phyloP scores from a whole-genome alignment of 2,113 vertebrate genomes.

The Thamnaconus septentrionalis region DNA sequence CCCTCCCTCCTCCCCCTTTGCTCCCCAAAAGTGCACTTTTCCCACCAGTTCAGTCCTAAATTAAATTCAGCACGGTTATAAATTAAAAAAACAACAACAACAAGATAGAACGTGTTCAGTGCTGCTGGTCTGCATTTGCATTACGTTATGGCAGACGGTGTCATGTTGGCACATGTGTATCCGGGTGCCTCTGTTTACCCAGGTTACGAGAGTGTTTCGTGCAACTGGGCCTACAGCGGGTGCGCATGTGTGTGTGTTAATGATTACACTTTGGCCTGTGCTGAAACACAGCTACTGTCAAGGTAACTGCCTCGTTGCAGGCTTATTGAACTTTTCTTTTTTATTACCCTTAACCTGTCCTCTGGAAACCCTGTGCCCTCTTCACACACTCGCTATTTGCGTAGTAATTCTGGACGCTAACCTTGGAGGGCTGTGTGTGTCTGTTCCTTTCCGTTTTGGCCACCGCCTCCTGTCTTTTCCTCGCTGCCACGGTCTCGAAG shows the following conservation, averaged over 20 bases:
- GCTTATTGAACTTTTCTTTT: not conserved
- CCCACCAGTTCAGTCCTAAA: too few species aligned
- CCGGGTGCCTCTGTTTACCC: conserved; percentile 16
- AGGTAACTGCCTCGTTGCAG: conserved; percentile 35
- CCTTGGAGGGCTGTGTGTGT: too few species aligned
- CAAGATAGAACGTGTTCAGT: not conserved
- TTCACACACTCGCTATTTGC: too few species aligned
- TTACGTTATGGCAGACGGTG: conserved; percentile 13
- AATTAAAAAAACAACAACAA: not conserved
- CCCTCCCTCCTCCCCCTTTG: too few species aligned
- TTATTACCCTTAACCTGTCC: too few species aligned
- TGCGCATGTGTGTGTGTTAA: conserved; percentile 46
- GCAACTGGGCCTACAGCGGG: conserved; percentile 16
- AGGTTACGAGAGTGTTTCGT: conserved; percentile 22
- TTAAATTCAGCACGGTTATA: not conserved
- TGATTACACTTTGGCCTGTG: conserved; percentile 49
- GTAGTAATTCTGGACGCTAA: too few species aligned
- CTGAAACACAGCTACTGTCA: conserved; percentile 30
- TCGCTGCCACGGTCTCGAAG: too few species aligned
- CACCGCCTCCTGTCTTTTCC: too few species aligned
- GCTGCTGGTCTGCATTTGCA: not conserved
- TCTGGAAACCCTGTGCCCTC: too few species aligned
- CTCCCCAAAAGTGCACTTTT: too few species aligned
- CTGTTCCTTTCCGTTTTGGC: too few species aligned
- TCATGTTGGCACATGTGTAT: not conserved